Evolutionary conservation across 2,113 vertebrate species (phyloP), one percentile per base, ranked within the genome.

Genomic region (Atrichornis clamosus): DNA sequence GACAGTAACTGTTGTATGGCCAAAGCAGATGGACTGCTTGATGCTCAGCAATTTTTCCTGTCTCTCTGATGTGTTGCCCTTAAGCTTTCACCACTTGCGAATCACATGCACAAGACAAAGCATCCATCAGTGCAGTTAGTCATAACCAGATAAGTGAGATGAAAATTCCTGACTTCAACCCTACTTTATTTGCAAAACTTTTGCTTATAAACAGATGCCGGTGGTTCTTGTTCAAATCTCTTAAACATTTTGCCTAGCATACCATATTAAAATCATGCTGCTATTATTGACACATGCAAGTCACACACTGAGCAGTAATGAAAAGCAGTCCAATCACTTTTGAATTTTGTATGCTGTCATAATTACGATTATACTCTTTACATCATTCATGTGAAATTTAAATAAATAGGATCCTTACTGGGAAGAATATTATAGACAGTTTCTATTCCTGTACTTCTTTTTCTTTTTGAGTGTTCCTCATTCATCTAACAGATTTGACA

Each of bases 21-120:
- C 80, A 92, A 95, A 89, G 77, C 93, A 84, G 77, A 95, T 89
- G 84, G 80, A 44, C 83, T 87, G 52, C 64, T 67, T 75, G 74
- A 56, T 79, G 87, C 26, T 6, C 41, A 41, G 47, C 37, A 33
- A 33, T 92, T 94, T 75, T 53, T 89, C 39, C 6, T 67, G 47
- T 91, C 56, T 87, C 70, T 95, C 89, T 95, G 94, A 95, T 93
- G 69, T 91, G 65, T 96, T 89, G 89, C 93, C 91, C 87, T 96
- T 84, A 49, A 72, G 89, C 87, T 92, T 95, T 92, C 81, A 87
- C 53, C 84, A 78, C 84, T 95, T 89, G 32, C 35, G 26, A 16
- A 85, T 47, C 84, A 93, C 56, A 30, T 81, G 86, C 39, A 62
- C 63, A 15, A 95, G 68, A 60, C 37, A 89, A 89, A 94, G 44